phyloP scores from a whole-genome alignment of 2,113 vertebrate genomes.

The Papio anubis region DNA sequence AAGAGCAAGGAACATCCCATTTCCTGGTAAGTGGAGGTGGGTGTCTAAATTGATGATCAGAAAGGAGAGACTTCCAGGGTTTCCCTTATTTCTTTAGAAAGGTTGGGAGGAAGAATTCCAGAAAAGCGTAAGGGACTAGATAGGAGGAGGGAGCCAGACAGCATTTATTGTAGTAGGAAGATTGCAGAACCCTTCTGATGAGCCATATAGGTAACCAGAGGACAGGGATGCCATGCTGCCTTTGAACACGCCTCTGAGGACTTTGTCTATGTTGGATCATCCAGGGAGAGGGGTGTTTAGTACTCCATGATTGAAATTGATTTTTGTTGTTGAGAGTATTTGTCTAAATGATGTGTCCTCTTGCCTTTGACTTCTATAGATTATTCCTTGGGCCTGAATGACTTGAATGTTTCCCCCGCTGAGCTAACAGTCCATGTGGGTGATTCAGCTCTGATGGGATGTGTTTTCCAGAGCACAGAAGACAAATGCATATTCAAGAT shows the following conservation, averaged over 20 bases:
- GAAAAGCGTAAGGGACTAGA: neutral
- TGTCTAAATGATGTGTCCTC: slow-evolving; percentile 1
- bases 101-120: neutral
- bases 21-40: slow-evolving; percentile 1
- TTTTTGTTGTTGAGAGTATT: neutral
- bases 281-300: neutral
- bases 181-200: neutral
- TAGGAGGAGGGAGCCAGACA: neutral
- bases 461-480: slow-evolving; percentile 66
- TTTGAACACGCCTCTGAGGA: neutral
- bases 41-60: neutral
- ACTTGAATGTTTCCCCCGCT: neutral
- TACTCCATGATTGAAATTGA: neutral
- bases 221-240: neutral
- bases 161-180: neutral
- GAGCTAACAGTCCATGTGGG: slow-evolving; percentile 69
- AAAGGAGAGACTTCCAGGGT: neutral
- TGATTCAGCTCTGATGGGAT: slow-evolving; percentile 78
- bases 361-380: slow-evolving; percentile 46
- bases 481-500: slow-evolving; percentile 74
- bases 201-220: neutral
- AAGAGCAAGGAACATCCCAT: neutral
- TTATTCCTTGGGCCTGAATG: neutral
- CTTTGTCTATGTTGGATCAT: neutral
- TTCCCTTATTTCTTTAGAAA: slow-evolving; percentile 25